Base-by-base conservation (phyloP, 2,113 vertebrate species). In the Podocnemis expansa region DNA sequence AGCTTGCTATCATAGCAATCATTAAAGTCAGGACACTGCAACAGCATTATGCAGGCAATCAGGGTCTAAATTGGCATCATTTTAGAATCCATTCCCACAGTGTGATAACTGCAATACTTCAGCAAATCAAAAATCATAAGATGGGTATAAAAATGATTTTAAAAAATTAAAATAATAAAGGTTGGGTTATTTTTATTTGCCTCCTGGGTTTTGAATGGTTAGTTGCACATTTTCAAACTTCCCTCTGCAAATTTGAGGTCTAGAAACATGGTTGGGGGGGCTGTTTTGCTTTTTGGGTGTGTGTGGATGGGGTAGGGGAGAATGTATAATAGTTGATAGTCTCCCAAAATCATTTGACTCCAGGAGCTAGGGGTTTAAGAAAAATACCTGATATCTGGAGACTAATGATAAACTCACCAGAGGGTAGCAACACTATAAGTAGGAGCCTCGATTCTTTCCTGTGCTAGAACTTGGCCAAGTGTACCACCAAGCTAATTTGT, bases 11-110 rank as follows among this genome's bases (percentile, higher is more conserved):
- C 67, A 2, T 73, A 41, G 67, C n/a, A 70, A 10, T 73, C 22
- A 25, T 73, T 38, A 41, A 73, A n/a, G 70, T 22, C 70, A 73
- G 21, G 22, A 73, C 24, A 38, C 22, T 73, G 9, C 38, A 10
- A 25, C 10, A 73, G 34, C 10, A 41, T 43, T 41, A 73, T 73
- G 21, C 38, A 73, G 38, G 22, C 17, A 41, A 43, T 73, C 38
- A 38, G 1, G 16, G 21, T 89, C 24, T 45, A n/a, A 6, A 14
- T 38, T 55, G 8, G 21, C 54, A 17, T 1, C 0, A 0, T 3
- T 60, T 86, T 75, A 10, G 43, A 55, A 1, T n/a, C 21, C 43
- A 54, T 29, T 87, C 34, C 25, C 29, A 43, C 2, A 29, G 2
- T 88, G 6, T 24, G 4, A 25, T 24, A 47, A 12, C 31, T 63